Percentiles rank a stretch among this genome's conserved stretches.
phyloP scores from a whole-genome alignment of 2,888 invertebrate species.

The Timema podura region DNA sequence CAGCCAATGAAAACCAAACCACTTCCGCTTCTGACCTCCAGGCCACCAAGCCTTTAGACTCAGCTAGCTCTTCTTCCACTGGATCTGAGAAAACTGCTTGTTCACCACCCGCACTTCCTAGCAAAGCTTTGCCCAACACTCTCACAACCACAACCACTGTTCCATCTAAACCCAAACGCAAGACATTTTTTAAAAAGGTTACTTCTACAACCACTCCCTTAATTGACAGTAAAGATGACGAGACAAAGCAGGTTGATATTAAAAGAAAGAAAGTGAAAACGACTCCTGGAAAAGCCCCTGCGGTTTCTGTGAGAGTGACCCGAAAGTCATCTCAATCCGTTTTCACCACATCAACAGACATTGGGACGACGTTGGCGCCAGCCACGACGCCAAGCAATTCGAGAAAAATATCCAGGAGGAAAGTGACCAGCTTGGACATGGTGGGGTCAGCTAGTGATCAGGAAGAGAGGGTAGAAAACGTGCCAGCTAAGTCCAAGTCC shows the following conservation, averaged over 20 bases:
- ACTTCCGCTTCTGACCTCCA: slow-evolving; percentile 19
- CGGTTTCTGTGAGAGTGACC: slow-evolving; percentile 17
- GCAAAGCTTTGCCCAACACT: slow-evolving; percentile 16
- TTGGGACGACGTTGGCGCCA: not conserved
- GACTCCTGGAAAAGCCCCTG: slow-evolving; percentile 10
- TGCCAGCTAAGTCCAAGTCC: slow-evolving; percentile 33
- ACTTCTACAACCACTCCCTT: slow-evolving; percentile 20
- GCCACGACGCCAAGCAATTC: not conserved
- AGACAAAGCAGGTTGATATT: not conserved
- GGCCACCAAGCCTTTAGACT: slow-evolving; percentile 16
- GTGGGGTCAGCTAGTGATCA: slow-evolving; percentile 28
- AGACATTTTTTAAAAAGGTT: slow-evolving; percentile 25
- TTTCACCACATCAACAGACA: slow-evolving; percentile 10
- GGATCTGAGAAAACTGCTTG: slow-evolving; percentile 12
- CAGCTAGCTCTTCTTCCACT: slow-evolving; percentile 18
- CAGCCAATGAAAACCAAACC: slow-evolving; percentile 10
- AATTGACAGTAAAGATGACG: slow-evolving; percentile 20
- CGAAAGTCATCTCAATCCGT: slow-evolving; percentile 19
- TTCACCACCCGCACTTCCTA: not conserved
- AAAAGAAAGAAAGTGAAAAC: not conserved
- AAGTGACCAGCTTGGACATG: not conserved
- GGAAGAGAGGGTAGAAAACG: slow-evolving; percentile 37
- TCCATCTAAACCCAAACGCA: slow-evolving; percentile 21
- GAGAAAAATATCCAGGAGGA: not conserved
- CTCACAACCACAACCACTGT: not conserved